Conservation (phyloP, 1,140 invertebrate genomes). For the Rhyacophila brunnea region DNA sequence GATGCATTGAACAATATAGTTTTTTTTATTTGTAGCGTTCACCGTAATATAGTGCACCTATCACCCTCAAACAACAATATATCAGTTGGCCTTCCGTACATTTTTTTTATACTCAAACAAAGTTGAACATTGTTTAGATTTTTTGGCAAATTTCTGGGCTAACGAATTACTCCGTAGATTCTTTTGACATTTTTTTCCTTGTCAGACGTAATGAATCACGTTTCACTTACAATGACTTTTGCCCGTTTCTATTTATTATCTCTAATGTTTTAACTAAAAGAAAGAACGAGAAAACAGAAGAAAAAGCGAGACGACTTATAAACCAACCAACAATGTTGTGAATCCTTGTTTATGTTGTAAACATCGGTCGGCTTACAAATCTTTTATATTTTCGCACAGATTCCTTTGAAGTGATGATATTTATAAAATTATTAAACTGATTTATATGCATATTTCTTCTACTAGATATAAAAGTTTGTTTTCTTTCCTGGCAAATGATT, state of each 20-base stretch:
- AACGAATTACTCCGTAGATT: slow-evolving; percentile 31
- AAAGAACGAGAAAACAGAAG: neutral
- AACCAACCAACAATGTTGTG: slow-evolving; percentile 14
- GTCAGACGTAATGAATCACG: slow-evolving; percentile 32
- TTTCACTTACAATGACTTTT: slow-evolving; percentile 18
- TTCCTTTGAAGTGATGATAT: too few species aligned
- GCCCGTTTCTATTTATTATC: slow-evolving; percentile 22
- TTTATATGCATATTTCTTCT: too few species aligned
- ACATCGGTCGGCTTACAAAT: slow-evolving; percentile 16
- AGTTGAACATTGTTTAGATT: slow-evolving; percentile 33
- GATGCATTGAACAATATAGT: too few species aligned
- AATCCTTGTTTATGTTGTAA: slow-evolving; percentile 9
- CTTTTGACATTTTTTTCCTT: slow-evolving; percentile 24
- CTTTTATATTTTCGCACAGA: slow-evolving; percentile 7
- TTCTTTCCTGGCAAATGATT: too few species aligned
- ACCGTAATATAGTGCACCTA: neutral
- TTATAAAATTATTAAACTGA: too few species aligned
- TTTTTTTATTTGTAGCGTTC: too few species aligned
- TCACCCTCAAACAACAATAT: slow-evolving; percentile 15
- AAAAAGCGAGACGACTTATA: too few species aligned
- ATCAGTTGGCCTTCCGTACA: slow-evolving; percentile 21
- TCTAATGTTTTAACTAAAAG: slow-evolving; percentile 23
- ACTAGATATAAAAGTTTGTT: too few species aligned
- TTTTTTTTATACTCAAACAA: slow-evolving; percentile 20
- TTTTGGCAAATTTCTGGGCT: slow-evolving; percentile 35